A percentile compares a stretch with the other conserved stretches of the same genome.
Conservation (phyloP, 92 coral and sea anemone species). For the Zoanthus sociatus region DNA sequence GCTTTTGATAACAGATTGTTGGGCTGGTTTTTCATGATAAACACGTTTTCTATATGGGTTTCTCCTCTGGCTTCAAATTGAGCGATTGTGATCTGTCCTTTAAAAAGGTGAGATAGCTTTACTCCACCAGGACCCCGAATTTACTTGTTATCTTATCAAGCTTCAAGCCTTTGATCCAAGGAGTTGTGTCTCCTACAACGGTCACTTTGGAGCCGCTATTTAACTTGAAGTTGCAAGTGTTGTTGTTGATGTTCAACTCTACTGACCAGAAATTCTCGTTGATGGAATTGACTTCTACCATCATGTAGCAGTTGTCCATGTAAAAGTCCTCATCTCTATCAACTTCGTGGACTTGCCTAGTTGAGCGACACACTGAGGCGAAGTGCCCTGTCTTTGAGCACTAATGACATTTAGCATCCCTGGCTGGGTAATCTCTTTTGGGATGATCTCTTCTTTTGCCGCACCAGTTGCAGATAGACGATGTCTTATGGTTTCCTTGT, state of each 20-base stretch:
- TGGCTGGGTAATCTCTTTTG: slow-evolving; percentile 26
- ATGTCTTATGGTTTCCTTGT: slow-evolving; percentile 11
- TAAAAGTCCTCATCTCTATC: no score
- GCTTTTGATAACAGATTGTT: slow-evolving; percentile 52
- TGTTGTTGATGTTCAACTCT: slow-evolving; percentile 21
- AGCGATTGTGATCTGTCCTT: slow-evolving; percentile 52
- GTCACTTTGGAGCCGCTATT: slow-evolving; percentile 51
- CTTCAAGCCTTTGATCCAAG: slow-evolving; percentile 25
- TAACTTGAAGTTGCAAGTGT: slow-evolving; percentile 44
- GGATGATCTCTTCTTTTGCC: slow-evolving; percentile 21
- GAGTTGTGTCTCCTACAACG: slow-evolving; percentile 35
- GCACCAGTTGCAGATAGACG: neutral
- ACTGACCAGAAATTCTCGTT: slow-evolving; percentile 34
- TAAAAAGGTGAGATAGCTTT: slow-evolving; percentile 54
- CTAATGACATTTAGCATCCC: slow-evolving; percentile 3
- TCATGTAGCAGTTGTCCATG: slow-evolving; percentile 13
- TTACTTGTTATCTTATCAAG: slow-evolving; percentile 43
- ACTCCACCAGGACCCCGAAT: slow-evolving; percentile 56
- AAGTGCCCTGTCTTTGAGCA: slow-evolving; percentile 31
- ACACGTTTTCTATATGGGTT: slow-evolving; percentile 47
- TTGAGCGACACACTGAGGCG: slow-evolving; percentile 15
- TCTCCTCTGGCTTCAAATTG: slow-evolving; percentile 38
- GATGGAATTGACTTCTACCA: neutral
- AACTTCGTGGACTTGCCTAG: slow-evolving; percentile 11
- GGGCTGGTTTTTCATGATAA: slow-evolving; percentile 49